These are phyloP conservation scores for Heterodera filipjevi DNA, from an alignment of 2,888 invertebrate genomes.

Conservation along the genomic window DNA sequence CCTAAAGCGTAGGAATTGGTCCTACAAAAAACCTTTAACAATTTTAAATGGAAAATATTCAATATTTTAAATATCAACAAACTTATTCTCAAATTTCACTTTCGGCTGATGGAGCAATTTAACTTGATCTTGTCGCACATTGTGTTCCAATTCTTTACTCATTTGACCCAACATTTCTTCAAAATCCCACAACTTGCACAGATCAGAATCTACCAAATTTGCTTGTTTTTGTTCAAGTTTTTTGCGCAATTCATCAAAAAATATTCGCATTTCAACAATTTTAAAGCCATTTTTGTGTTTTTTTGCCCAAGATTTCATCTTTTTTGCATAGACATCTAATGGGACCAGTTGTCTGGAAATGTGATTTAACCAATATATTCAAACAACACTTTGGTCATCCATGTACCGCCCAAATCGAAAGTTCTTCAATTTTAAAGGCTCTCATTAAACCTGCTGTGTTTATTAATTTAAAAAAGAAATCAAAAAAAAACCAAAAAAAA, in stretches of 20 bases:
- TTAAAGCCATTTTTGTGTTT: not conserved
- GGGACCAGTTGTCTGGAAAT: not conserved
- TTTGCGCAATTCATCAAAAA: not conserved
- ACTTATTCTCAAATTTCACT: not conserved
- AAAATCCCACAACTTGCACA: constrained; percentile 5
- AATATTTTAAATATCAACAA: not conserved
- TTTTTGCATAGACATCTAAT: not conserved
- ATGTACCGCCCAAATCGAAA: too few species aligned
- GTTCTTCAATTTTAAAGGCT: too few species aligned
- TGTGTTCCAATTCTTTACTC: not conserved
- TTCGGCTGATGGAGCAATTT: not conserved
- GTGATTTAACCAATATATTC: not conserved
- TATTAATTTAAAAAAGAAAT: too few species aligned
- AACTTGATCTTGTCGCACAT: not conserved
- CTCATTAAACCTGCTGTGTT: too few species aligned
- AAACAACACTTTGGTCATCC: not conserved
- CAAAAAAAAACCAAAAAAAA: too few species aligned
- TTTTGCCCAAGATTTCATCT: not conserved
- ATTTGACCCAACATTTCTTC: not conserved
- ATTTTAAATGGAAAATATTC: not conserved
- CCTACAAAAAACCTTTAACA: too few species aligned
- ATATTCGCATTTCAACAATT: not conserved
- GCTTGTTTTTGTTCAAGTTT: not conserved
- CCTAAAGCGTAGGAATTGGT: too few species aligned
- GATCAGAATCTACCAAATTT: not conserved